These are phyloP conservation scores for Leptothorax acervorum DNA, from an alignment of 2,888 invertebrate species.

Conservation along the genomic window DNA sequence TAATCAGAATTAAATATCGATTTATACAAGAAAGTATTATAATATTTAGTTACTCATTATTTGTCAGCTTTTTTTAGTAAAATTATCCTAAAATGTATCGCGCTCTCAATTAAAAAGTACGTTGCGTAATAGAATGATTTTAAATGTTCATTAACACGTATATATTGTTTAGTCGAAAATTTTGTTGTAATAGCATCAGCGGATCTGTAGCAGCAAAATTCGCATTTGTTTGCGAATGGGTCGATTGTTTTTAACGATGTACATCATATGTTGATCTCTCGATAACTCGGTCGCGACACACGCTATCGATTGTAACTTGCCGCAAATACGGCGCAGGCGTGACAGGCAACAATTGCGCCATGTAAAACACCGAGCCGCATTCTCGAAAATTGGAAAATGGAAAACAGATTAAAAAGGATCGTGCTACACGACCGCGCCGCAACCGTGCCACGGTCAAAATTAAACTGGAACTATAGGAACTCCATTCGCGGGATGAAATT, in stretches of 20 bases:
- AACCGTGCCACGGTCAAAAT: neutral
- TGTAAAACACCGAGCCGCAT: constrained; percentile 14
- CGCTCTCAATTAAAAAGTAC: neutral
- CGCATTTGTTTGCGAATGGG: neutral
- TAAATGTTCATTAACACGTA: neutral
- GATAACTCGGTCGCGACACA: constrained; percentile 42
- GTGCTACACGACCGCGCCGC: neutral
- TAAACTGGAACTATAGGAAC: neutral
- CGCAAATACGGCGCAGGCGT: constrained; percentile 45
- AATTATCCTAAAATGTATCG: neutral
- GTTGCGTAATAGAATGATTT: neutral
- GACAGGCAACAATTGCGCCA: constrained; percentile 15
- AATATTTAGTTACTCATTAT: constrained; percentile 4
- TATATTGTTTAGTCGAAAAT: neutral
- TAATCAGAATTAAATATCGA: neutral
- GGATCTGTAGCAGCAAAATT: neutral
- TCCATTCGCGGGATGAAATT: constrained; percentile 4
- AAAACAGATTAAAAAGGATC: constrained; percentile 18
- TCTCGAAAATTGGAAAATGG: constrained; percentile 35
- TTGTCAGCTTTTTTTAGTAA: neutral
- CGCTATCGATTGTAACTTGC: constrained; percentile 38
- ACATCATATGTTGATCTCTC: constrained; percentile 30
- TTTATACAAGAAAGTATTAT: neutral
- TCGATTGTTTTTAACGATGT: constrained; percentile 40
- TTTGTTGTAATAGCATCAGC: neutral